phyloP scores from a whole-genome alignment of 1,140 invertebrate species.

The Drosophila santomea region DNA sequence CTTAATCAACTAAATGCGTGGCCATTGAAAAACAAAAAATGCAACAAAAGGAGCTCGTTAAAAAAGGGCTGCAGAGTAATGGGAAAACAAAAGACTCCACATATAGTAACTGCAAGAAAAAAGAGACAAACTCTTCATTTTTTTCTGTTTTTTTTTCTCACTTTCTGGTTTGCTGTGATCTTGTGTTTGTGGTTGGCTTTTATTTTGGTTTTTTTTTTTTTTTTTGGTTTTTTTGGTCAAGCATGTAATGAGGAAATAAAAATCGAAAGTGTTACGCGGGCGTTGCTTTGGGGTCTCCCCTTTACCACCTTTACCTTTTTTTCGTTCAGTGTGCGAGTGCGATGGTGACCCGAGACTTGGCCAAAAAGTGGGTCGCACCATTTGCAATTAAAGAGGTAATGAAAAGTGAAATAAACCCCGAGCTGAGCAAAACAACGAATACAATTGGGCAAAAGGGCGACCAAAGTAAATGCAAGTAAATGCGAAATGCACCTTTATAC shows the following conservation, averaged over 20 bases:
- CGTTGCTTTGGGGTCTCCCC: constrained; percentile 58
- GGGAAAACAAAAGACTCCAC: constrained; percentile 52
- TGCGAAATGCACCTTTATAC: constrained; percentile 36
- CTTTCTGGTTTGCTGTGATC: constrained; percentile 33
- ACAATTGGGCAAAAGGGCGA: constrained; percentile 66
- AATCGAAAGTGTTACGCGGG: constrained; percentile 77
- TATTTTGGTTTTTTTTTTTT: constrained; percentile 25
- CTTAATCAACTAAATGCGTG: constrained; percentile 41
- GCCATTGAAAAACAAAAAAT: constrained; percentile 59
- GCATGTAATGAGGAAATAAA: constrained; percentile 76
- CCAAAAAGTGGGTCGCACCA: constrained; percentile 67
- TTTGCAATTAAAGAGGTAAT: constrained; percentile 74
- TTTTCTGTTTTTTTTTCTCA: constrained; percentile 29
- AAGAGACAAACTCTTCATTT: constrained; percentile 57
- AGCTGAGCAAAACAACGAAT: constrained; percentile 39
- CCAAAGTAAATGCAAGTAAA: constrained; percentile 66
- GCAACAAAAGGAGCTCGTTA: constrained; percentile 46
- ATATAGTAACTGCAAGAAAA: constrained; percentile 23
- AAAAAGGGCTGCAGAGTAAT: constrained; percentile 54
- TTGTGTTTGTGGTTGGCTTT: constrained; percentile 42
- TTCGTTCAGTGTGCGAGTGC: constrained; percentile 10
- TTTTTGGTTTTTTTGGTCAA: constrained; percentile 32
- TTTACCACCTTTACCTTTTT: constrained; percentile 21
- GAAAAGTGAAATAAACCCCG: constrained; percentile 60
- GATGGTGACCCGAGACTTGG: constrained; percentile 48